Base-by-base conservation (phyloP, 2,888 invertebrate genomes). In the Zhuqinia jingwanae region DNA sequence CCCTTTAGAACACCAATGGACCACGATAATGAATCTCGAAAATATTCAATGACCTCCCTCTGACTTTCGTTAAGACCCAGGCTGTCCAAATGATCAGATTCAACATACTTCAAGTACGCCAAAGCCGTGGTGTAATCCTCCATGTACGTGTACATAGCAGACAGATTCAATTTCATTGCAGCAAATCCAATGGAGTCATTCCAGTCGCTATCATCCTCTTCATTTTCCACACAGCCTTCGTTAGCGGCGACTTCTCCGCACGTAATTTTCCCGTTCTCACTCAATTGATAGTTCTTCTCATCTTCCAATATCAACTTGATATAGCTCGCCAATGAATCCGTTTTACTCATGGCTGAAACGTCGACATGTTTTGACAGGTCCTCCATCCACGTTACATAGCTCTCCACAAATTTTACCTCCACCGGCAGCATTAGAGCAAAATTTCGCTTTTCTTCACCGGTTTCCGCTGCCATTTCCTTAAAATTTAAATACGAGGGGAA, bases 331-430 rank as follows among this genome's bases (percentile, higher is more conserved):
- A 63, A 27, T 2, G 63, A 63, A 27, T 27, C 27, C 15, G 70
- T 20, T 10, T 22, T 20, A 2, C 20, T 13, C 8, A 45, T 3
- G 1, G 70, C 70, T 1, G 42, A 27, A 42, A 45, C 45, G n/a
- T 70, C 70, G 13, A 70, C 70, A 20, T 70, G 45, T 6, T 20
- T 20, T 2, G 47, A 17, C 20, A 70, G 11, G 13, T 70, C 70
- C 70, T 70, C 70, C 70, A 70, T 27, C 70, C 70, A 70, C 17
- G 42, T 70, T 11, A 70, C 20, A 45, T 70, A 45, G 17, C 63
- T 63, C 11, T 27, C 25, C 63, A 63, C 63, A 6, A 30, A 17
- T 30, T 63, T 63, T 1, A 63, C 63, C 20, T 63, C 63, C 10
- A 15, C 1, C 30, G 63, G 63, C 3, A 63, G 63, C 13, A 27